These are phyloP conservation scores for Bos javanicus DNA, from an alignment of 2,113 vertebrate species.

Conservation along the genomic window DNA sequence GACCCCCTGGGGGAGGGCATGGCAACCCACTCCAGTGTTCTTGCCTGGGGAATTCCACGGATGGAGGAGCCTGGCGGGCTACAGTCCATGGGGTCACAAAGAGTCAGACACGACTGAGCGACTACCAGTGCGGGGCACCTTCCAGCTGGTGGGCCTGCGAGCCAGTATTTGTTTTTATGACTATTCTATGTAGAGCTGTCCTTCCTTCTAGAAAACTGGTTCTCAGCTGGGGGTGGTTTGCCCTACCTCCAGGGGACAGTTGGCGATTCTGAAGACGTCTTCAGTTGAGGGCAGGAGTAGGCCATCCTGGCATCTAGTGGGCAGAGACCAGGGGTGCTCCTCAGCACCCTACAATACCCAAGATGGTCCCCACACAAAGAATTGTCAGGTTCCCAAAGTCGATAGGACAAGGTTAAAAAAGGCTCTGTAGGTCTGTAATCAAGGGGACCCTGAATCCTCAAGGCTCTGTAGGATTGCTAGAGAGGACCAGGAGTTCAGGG, in stretches of 20 bases:
- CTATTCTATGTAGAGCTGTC: neutral
- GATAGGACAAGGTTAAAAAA: neutral
- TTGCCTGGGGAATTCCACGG: neutral
- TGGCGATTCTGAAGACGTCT: neutral
- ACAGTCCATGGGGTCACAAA: neutral
- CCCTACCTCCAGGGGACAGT: neutral
- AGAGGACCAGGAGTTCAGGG: neutral
- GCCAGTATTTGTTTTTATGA: neutral
- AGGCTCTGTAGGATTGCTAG: neutral
- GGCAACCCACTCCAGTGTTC: neutral
- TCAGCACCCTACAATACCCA: neutral
- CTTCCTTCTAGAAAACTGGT: neutral
- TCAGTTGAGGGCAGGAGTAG: neutral
- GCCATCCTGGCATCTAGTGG: neutral
- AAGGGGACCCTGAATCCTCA: neutral
- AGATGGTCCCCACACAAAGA: neutral
- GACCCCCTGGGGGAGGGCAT: neutral
- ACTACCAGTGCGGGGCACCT: neutral
- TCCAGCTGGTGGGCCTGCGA: neutral
- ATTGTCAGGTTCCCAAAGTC: neutral
- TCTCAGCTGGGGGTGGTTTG: neutral
- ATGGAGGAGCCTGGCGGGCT: neutral
- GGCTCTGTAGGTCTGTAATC: neutral
- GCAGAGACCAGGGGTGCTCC: neutral
- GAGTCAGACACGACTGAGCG: rapidly evolving